These are phyloP conservation scores for Dolichopus griseipennis DNA, from an alignment of 2,888 invertebrate species.

Conservation along the genomic window DNA sequence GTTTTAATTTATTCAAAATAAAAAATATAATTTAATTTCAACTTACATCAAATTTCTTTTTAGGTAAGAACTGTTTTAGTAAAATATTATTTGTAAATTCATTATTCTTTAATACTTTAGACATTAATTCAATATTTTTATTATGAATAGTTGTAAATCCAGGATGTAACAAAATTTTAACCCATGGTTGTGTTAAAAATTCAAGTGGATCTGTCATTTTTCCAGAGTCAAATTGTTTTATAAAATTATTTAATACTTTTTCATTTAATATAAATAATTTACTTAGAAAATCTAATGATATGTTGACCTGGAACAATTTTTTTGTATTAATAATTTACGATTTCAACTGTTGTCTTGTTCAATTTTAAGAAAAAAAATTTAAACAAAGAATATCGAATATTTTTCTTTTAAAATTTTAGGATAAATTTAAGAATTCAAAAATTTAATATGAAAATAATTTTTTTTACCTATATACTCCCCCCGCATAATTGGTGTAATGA, in stretches of 20 bases:
- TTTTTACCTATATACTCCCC: no score
- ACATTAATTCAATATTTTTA: background rate
- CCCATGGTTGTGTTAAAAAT: background rate
- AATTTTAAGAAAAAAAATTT: no score
- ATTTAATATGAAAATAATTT: no score
- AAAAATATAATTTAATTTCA: background rate
- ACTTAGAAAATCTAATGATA: background rate
- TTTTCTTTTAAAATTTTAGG: no score
- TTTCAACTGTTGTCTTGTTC: no score
- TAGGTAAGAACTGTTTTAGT: background rate
- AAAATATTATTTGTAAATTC: background rate
- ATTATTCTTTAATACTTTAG: background rate
- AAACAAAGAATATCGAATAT: no score
- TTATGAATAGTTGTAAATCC: background rate
- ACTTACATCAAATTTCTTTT: background rate
- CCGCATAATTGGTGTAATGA: no score
- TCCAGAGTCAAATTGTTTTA: background rate
- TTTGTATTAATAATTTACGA: no score
- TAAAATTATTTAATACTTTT: background rate
- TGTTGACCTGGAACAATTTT: background rate
- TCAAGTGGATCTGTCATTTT: background rate
- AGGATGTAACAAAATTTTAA: background rate
- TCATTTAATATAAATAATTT: background rate
- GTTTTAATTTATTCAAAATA: background rate
- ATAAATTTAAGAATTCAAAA: no score